Percentiles rank a stretch among this genome's conserved stretches.
Conservation (phyloP, 2,888 invertebrate genomes). For the Nyleta sp. region DNA sequence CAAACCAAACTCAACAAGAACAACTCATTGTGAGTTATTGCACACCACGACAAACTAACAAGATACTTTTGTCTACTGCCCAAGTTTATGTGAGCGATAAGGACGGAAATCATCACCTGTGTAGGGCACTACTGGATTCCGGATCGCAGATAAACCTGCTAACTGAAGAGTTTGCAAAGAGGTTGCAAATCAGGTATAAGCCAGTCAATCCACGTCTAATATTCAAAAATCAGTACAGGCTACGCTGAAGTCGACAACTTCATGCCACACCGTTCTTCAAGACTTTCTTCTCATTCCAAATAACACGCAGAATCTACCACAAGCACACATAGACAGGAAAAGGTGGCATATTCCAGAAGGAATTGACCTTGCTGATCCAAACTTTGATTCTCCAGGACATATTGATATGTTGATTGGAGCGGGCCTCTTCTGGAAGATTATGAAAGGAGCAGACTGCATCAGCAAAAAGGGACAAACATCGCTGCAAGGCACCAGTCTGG, state of each 20-base stretch:
- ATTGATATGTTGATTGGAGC: constrained; percentile 12
- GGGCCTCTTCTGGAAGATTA: neutral
- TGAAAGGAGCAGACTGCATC: neutral
- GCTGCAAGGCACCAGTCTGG: constrained; percentile 3
- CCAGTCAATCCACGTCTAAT: neutral
- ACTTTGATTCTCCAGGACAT: constrained; percentile 2
- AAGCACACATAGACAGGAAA: neutral
- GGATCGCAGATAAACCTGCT: constrained; percentile 4
- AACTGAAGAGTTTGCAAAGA: neutral
- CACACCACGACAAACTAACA: too few species aligned
- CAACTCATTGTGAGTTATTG: too few species aligned
- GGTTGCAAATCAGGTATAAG: neutral
- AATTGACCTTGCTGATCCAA: constrained; percentile 18
- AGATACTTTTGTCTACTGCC: neutral
- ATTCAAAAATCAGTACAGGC: neutral
- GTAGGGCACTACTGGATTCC: constrained; percentile 9
- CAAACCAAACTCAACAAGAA: too few species aligned
- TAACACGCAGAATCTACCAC: constrained; percentile 10
- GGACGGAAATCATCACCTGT: neutral
- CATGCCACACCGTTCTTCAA: neutral
- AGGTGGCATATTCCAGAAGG: neutral
- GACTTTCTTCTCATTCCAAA: constrained; percentile 4
- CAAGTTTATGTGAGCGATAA: constrained; percentile 8
- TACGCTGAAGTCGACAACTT: constrained; percentile 11
- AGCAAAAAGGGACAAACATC: constrained; percentile 7